Evolutionary conservation across 2,113 vertebrate genomes (phyloP).

Genomic region (Callipepla squamata): DNA sequence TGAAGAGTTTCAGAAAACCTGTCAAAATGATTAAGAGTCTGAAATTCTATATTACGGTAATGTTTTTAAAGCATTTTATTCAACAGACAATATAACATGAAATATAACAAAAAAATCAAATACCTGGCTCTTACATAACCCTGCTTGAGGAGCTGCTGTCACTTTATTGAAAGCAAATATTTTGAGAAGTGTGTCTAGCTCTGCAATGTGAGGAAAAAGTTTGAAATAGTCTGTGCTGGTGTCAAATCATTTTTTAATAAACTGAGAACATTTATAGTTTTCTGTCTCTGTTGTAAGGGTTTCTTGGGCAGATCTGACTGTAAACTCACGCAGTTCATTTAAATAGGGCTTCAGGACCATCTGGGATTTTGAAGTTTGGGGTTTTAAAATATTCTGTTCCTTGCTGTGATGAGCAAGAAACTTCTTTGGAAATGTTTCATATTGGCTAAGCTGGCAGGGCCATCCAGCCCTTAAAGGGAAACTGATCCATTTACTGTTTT

Average conservation of each 20-base stretch:
- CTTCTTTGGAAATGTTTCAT: background rate
- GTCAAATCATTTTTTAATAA: slow-evolving; percentile 71
- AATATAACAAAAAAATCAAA: slow-evolving; percentile 32
- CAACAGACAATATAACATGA: slow-evolving; percentile 60
- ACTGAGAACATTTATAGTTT: slow-evolving; percentile 60
- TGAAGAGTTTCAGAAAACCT: slow-evolving; percentile 62
- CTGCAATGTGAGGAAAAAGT: background rate
- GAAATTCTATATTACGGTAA: slow-evolving; percentile 66
- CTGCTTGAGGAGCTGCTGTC: slow-evolving; percentile 64
- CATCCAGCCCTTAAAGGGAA: slow-evolving; percentile 20
- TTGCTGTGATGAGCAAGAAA: slow-evolving; percentile 36
- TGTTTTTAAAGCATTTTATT: slow-evolving; percentile 65
- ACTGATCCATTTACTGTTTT: background rate
- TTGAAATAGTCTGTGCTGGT: slow-evolving; percentile 56
- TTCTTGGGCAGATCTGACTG: slow-evolving; percentile 40
- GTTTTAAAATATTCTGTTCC: slow-evolving; percentile 41
- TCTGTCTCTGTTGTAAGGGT: slow-evolving; percentile 39
- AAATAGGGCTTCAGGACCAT: slow-evolving; percentile 33
- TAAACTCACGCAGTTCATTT: slow-evolving; percentile 35
- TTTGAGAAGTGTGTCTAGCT: slow-evolving; percentile 59
- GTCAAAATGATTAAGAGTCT: slow-evolving; percentile 72
- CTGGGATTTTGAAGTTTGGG: slow-evolving; percentile 60
- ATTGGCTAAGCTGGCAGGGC: slow-evolving; percentile 16
- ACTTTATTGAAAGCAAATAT: slow-evolving; percentile 61
- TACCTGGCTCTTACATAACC: slow-evolving; percentile 32